These are phyloP conservation scores for Drosophila paulistorum DNA, from an alignment of 1,140 invertebrate species.

Conservation along the genomic window DNA sequence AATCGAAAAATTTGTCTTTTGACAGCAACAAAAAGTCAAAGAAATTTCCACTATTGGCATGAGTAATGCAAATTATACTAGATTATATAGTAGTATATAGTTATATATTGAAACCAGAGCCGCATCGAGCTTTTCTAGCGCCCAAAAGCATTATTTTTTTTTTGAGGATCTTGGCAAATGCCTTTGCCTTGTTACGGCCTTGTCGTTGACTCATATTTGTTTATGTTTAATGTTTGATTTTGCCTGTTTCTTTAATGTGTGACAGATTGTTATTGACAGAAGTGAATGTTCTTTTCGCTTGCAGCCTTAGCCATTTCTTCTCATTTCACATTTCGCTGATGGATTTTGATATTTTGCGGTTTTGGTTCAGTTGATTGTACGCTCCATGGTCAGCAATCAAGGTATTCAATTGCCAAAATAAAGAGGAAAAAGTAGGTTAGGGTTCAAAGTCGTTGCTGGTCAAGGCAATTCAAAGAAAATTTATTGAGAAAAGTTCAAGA, in stretches of 20 bases:
- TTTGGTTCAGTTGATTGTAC: conserved; percentile 67
- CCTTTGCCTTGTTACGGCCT: no score
- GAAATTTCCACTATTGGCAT: conserved; percentile 44
- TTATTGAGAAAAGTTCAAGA: conserved; percentile 22
- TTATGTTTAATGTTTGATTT: background rate
- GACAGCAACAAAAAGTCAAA: conserved; percentile 32
- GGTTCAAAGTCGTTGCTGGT: conserved; percentile 17
- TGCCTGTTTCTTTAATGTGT: background rate
- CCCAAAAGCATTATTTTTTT: background rate
- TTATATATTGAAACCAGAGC: conserved; percentile 9
- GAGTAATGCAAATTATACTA: conserved; percentile 55
- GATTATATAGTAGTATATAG: background rate
- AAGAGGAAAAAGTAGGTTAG: conserved; percentile 35
- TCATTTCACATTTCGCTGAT: conserved; percentile 26
- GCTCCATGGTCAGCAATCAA: conserved; percentile 50
- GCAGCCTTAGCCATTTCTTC: conserved; percentile 32
- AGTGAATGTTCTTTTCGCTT: conserved; percentile 18
- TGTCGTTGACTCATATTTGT: background rate
- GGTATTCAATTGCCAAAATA: background rate
- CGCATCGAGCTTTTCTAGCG: background rate
- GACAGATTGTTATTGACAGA: conserved; percentile 43
- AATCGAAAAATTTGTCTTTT: conserved; percentile 34
- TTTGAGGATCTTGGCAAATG: no score
- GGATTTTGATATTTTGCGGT: conserved; percentile 16
- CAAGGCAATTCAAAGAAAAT: conserved; percentile 44